Conservation (phyloP, 2,113 vertebrate genomes). For the Romanogobio albipinnatus region DNA sequence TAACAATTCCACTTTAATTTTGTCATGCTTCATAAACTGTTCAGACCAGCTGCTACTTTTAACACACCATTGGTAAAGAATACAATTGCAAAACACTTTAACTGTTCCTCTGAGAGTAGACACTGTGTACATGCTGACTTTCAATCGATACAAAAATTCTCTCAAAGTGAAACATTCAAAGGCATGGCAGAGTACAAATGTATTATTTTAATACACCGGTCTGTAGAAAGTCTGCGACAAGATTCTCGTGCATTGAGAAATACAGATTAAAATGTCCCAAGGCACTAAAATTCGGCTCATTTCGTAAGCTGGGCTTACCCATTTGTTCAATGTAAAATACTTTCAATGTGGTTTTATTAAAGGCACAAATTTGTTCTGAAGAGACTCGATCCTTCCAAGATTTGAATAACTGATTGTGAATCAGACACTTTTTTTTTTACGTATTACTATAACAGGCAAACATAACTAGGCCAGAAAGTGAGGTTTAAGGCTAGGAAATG, state of each 20-base stretch:
- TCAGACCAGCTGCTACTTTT: slow-evolving; percentile 9
- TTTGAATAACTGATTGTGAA: background rate
- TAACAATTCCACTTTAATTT: background rate
- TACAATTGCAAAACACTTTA: slow-evolving; percentile 7
- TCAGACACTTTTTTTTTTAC: background rate
- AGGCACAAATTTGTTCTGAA: slow-evolving; percentile 72
- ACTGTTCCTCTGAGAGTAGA: background rate
- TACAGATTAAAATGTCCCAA: slow-evolving; percentile 65
- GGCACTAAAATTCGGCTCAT: slow-evolving; percentile 73
- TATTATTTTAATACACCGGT: slow-evolving; percentile 28
- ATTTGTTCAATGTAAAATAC: slow-evolving; percentile 43
- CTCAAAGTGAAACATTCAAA: slow-evolving; percentile 16
- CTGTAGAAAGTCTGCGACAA: slow-evolving; percentile 21
- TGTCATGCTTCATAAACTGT: background rate
- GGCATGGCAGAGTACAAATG: slow-evolving; percentile 23
- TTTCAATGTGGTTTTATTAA: slow-evolving; percentile 51
- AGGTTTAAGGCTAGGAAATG: slow-evolving; percentile 39
- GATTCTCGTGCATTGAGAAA: slow-evolving; percentile 35
- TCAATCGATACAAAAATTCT: background rate
- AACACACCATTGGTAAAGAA: slow-evolving; percentile 18
- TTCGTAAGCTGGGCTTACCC: slow-evolving; percentile 26
- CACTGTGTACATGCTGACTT: background rate
- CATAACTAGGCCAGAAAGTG: slow-evolving; percentile 6
- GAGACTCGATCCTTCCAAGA: slow-evolving; percentile 58
- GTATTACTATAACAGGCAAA: slow-evolving; percentile 18